Evolutionary conservation across 1,140 invertebrate genomes (phyloP).

Genomic region (Ips typographus): DNA sequence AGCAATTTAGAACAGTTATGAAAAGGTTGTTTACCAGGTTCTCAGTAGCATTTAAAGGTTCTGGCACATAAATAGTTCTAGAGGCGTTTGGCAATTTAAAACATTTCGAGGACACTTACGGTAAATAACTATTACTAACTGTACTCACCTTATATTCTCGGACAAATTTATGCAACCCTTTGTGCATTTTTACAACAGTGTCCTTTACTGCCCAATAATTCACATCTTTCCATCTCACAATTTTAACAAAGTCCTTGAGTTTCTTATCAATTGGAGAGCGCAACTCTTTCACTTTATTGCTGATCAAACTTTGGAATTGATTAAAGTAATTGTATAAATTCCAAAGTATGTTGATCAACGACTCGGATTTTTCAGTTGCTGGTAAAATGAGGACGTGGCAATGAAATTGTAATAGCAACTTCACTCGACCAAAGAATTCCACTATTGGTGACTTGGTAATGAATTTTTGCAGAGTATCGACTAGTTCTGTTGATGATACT

Average conservation of each 20-base stretch:
- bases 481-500: conserved; percentile 48
- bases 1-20: no score
- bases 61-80: no score
- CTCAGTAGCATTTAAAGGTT: no score
- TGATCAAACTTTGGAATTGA: conserved; percentile 72
- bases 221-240: conserved; percentile 93
- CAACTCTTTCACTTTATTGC: conserved; percentile 63
- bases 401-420: conserved; percentile 76
- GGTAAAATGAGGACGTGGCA: conserved; percentile 66
- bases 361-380: conserved; percentile 52
- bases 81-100: no score
- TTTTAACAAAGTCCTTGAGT: conserved; percentile 91
- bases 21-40: no score
- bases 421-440: conserved; percentile 79
- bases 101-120: no score
- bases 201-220: conserved; percentile 93
- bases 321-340: conserved; percentile 85
- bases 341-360: conserved; percentile 72
- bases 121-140: no score
- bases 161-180: conserved; percentile 82
- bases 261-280: conserved; percentile 86
- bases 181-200: conserved; percentile 83
- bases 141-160: conserved; percentile 65
- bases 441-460: conserved; percentile 82
- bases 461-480: conserved; percentile 72